Evolutionary conservation across 2,797 vertebrate species (phyloP).

Genomic region (Centropyge bicolor): DNA sequence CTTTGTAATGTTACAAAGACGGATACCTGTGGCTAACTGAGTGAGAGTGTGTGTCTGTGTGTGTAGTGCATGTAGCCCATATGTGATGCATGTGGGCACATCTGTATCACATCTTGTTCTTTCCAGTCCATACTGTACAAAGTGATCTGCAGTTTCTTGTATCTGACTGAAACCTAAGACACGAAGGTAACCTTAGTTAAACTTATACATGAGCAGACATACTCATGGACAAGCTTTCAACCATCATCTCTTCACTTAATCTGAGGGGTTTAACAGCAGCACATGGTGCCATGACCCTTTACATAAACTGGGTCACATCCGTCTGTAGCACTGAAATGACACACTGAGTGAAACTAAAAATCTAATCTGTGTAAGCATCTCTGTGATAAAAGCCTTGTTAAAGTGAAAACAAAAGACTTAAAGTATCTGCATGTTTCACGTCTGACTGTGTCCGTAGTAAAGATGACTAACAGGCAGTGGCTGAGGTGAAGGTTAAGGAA

Average conservation of each 20-base stretch:
- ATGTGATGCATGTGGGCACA: background rate
- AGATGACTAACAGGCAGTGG: slow-evolving; percentile 51
- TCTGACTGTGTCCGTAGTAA: slow-evolving; percentile 25
- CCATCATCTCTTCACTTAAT: background rate
- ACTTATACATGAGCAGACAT: background rate
- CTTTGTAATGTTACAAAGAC: background rate
- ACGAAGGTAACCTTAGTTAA: background rate
- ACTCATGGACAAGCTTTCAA: background rate
- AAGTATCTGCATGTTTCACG: slow-evolving; percentile 22
- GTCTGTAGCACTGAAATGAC: background rate
- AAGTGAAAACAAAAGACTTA: background rate
- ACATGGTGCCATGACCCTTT: background rate
- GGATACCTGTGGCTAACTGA: background rate
- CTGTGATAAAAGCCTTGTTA: background rate
- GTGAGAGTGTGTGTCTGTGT: background rate
- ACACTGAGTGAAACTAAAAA: background rate
- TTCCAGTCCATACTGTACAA: background rate
- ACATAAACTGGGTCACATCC: background rate
- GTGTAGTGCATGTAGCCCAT: background rate
- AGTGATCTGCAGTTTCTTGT: slow-evolving; percentile 3
- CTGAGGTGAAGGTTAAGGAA: slow-evolving; percentile 40
- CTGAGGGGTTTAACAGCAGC: background rate
- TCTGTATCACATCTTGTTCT: slow-evolving; percentile 19
- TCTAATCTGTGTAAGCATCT: background rate
- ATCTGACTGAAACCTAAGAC: slow-evolving; percentile 9